Conservation (phyloP, 2,113 vertebrate genomes). For the Passer domesticus region DNA sequence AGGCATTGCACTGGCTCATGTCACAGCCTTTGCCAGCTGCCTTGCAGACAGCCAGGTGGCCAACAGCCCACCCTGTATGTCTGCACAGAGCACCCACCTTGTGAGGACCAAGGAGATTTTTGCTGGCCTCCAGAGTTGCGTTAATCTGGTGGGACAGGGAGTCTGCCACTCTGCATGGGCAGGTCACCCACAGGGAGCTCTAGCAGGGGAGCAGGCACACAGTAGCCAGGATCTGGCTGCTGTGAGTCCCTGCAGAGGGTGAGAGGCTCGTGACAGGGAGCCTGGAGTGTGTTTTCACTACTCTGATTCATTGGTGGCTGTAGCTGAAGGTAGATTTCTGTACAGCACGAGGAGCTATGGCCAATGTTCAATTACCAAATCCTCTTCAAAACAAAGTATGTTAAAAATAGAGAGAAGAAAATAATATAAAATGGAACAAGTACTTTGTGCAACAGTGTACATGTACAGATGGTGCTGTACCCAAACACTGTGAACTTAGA, state of each 20-base stretch:
- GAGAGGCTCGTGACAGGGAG: fast-evolving
- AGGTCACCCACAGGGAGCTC: not conserved
- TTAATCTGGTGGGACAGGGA: not conserved
- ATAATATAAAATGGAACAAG: not conserved
- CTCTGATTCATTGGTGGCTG: not conserved
- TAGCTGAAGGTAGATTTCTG: not conserved
- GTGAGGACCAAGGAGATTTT: not conserved
- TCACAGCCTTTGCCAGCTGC: not conserved
- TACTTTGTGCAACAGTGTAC: not conserved
- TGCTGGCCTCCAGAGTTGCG: not conserved
- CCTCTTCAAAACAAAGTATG: not conserved
- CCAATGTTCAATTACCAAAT: not conserved
- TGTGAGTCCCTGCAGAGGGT: not conserved
- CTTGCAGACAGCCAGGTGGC: not conserved
- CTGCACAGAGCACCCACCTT: not conserved
- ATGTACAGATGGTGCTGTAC: not conserved
- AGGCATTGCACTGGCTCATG: not conserved
- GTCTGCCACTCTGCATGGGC: not conserved
- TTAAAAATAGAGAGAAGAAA: not conserved
- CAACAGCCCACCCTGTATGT: not conserved
- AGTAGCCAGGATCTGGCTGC: not conserved
- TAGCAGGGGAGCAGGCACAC: not conserved
- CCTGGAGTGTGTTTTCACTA: not conserved
- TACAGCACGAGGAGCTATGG: not conserved
- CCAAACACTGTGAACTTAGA: not conserved